Evolutionary conservation across 2,797 vertebrate genomes (phyloP).

Genomic region (Tauraco hartlaubi): DNA sequence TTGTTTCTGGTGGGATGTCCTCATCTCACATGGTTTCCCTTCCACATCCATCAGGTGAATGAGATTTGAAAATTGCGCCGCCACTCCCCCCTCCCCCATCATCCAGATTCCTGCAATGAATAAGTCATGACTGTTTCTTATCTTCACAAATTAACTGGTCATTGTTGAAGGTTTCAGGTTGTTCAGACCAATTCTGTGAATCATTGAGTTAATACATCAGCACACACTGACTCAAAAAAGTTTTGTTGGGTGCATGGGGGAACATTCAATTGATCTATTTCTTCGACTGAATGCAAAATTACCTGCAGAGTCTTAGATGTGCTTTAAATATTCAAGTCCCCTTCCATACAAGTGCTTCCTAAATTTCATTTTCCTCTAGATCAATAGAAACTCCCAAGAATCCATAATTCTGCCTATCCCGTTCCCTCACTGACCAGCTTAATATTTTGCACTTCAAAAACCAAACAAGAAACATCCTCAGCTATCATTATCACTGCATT

Average conservation of each 20-base stretch:
- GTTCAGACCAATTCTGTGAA: neutral
- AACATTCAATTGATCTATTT: neutral
- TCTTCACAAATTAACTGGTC: neutral
- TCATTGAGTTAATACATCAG: no score
- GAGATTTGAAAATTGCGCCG: neutral
- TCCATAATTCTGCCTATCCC: neutral
- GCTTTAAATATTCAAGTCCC: neutral
- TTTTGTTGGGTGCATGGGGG: neutral
- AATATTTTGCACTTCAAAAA: neutral
- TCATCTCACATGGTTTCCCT: neutral
- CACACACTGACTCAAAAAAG: neutral
- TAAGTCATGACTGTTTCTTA: neutral
- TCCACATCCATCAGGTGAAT: neutral
- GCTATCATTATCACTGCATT: neutral
- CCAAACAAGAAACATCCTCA: neutral
- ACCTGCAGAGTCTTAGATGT: neutral
- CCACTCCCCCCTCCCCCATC: neutral
- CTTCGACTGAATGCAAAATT: neutral
- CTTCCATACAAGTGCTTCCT: neutral
- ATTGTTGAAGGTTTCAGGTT: neutral
- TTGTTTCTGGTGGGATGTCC: neutral
- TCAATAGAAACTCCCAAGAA: neutral
- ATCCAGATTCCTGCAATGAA: neutral
- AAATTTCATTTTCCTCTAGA: neutral
- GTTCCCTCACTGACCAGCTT: neutral